Conservation (phyloP, 2,113 vertebrate species). For the Phaetusa simplex region DNA sequence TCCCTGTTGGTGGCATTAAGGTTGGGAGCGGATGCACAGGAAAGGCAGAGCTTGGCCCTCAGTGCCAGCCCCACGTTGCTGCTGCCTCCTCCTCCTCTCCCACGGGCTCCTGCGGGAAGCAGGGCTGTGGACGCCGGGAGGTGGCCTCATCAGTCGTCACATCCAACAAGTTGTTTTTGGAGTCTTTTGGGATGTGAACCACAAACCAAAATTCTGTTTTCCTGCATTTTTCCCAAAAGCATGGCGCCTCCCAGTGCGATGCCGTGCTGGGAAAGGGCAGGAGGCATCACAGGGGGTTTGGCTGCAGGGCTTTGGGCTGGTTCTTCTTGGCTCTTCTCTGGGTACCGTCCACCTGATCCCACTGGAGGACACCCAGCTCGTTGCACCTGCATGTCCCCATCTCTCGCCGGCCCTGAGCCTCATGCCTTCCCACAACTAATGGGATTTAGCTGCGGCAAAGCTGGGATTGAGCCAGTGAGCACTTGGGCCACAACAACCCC, state of each 20-base stretch:
- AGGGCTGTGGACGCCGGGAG: background rate
- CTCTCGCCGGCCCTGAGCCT: background rate
- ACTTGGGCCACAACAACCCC: too few species aligned
- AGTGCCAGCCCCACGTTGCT: rapidly evolving
- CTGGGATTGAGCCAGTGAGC: rapidly evolving
- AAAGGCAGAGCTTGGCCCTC: background rate
- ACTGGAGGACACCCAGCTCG: background rate
- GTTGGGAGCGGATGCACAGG: background rate
- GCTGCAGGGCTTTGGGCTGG: background rate
- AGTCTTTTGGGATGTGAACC: background rate
- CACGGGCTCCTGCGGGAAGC: rapidly evolving
- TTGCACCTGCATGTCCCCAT: rapidly evolving
- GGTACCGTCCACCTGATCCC: background rate
- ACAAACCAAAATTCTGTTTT: background rate
- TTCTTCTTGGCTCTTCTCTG: background rate
- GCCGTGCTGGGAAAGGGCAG: rapidly evolving
- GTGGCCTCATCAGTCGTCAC: background rate
- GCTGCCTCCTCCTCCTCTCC: background rate
- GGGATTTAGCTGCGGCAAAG: background rate
- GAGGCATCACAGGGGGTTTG: background rate
- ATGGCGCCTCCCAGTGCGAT: rapidly evolving
- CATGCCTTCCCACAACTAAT: rapidly evolving
- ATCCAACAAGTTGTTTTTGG: background rate
- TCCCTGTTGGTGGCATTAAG: background rate
- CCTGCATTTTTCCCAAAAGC: background rate